Base-by-base conservation (phyloP, 2,888 invertebrate genomes). In the Drosophila anomelani region DNA sequence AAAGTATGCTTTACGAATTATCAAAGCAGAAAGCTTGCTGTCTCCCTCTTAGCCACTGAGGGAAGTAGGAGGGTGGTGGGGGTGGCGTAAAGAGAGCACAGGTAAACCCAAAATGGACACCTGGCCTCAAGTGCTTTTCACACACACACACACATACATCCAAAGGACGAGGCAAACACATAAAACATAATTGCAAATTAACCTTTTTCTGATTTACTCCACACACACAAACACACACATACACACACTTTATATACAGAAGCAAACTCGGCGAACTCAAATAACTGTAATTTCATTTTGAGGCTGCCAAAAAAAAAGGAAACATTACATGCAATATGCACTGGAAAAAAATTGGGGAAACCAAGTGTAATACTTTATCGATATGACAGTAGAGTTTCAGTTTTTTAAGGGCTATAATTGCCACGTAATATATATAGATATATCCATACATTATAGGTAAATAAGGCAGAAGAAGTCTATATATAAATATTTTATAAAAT, bases 121-220 rank as follows among this genome's bases (percentile, higher is more conserved):
- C 75, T 73, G 75, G 67, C 67, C 66, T 49, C 64, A 73, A 73
- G 56, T 73, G 72, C 51, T 63, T 64, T 64, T 17, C 13, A n/a
- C 38, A 26, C 43, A 63, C 13, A 68, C 20, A 20, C 20, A 66
- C 13, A 64, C 15, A 46, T 13, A 51, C 13, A 43, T n/a, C 38
- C 43, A 39, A 36, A 36, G 34, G 15, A 38, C 20, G 32, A 38
- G 32, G 43, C 38, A 41, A 51, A 32, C 66, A 74, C 64, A 62
- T 56, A 72, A 64, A 75, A 75, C 69, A 68, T 73, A 73, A 58
- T 64, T 77, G 68, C 57, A 77, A 77, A 77, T 77, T 69, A 71
- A 76, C 76, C 76, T 73, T 77, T 77, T 77, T 74, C 58, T 75
- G 73, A 73, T 73, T 69, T 76, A 51, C 74, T 66, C 36, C 39